phyloP scores from a whole-genome alignment of 2,113 vertebrate species.

The Sinosuthora webbiana region DNA sequence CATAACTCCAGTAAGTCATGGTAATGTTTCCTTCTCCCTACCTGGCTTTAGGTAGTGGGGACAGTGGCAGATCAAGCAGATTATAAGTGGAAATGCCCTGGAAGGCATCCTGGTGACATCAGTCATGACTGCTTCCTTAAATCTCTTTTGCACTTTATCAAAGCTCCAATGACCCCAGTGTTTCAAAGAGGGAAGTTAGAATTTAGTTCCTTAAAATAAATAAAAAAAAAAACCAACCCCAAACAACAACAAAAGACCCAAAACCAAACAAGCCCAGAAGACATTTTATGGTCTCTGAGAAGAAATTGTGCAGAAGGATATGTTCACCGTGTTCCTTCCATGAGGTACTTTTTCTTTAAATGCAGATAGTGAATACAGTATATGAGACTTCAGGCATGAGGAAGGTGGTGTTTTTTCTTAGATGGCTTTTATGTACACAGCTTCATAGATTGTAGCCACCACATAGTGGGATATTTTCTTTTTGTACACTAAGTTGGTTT shows the following conservation, averaged over 20 bases:
- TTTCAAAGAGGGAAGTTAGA: not conserved
- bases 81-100: not conserved
- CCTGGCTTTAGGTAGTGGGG: not conserved
- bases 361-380: not conserved
- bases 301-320: not conserved
- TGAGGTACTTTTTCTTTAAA: not conserved
- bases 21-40: not conserved
- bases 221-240: not conserved
- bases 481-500: not conserved
- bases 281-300: not conserved
- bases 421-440: not conserved
- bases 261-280: not conserved
- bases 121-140: not conserved
- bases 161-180: not conserved
- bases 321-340: not conserved
- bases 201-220: not conserved
- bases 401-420: not conserved
- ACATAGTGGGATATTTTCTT: not conserved
- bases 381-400: not conserved
- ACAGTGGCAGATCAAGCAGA: not conserved
- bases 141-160: not conserved
- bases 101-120: not conserved
- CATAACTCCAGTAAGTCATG: not conserved
- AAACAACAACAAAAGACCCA: not conserved
- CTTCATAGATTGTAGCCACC: not conserved